A percentile compares a stretch with the other conserved stretches of the same genome.
Conservation (phyloP, 2,888 invertebrate genomes). For the Nomada fabriciana region DNA sequence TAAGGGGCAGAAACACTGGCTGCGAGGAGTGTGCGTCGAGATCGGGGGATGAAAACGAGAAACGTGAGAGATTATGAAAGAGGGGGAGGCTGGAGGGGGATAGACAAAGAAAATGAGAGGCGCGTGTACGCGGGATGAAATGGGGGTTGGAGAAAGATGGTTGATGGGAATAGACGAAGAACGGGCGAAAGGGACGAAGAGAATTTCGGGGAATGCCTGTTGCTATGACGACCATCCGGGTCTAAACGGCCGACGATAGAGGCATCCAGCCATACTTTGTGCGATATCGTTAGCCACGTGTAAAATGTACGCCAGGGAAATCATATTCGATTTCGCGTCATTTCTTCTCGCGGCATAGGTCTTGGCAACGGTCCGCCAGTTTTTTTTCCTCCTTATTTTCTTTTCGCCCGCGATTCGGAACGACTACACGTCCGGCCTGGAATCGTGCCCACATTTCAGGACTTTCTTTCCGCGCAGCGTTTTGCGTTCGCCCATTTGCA, state of each 20-base stretch:
- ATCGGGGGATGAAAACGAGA: slow-evolving; percentile 23
- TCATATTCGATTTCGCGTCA: slow-evolving; percentile 52
- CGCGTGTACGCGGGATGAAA: slow-evolving; percentile 17
- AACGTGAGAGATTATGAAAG: slow-evolving; percentile 45
- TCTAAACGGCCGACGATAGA: slow-evolving; percentile 79
- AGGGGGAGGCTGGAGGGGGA: background rate
- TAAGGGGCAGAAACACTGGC: slow-evolving; percentile 14
- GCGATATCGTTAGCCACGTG: slow-evolving; percentile 73
- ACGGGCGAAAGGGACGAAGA: slow-evolving; percentile 62
- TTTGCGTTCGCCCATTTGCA: slow-evolving; percentile 26
- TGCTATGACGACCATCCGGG: slow-evolving; percentile 83
- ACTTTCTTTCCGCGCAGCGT: slow-evolving; percentile 22
- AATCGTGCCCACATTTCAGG: slow-evolving; percentile 24
- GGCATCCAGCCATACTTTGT: slow-evolving; percentile 70
- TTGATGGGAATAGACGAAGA: slow-evolving; percentile 12
- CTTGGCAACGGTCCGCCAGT: slow-evolving; percentile 25
- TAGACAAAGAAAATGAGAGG: background rate
- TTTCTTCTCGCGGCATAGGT: slow-evolving; percentile 30
- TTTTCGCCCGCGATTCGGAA: slow-evolving; percentile 12
- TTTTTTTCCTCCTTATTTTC: slow-evolving; percentile 10
- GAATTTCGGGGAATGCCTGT: slow-evolving; percentile 83
- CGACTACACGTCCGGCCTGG: background rate
- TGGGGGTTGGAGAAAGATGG: slow-evolving; percentile 13
- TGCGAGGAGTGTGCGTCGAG: background rate
- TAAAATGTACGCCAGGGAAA: slow-evolving; percentile 56